Evolutionary conservation across 1,140 invertebrate genomes (phyloP), one percentile per base, ranked within the genome.

Genomic region (Bombyx mandarina): DNA sequence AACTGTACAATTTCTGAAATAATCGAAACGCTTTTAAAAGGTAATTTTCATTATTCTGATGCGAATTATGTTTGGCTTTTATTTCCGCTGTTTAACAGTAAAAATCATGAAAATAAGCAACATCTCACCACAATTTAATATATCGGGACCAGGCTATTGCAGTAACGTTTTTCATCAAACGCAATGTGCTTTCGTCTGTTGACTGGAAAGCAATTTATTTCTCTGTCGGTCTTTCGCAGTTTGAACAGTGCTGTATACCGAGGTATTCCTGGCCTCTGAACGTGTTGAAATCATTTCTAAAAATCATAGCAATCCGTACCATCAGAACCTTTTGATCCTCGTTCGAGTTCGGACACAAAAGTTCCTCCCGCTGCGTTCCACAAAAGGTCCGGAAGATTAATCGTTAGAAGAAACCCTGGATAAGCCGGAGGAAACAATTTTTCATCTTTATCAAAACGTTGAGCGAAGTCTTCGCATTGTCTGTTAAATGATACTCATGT

Each of bases 391-490:
- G 71, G 73, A 84, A 85, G 81, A 85, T 85, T 85, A 81, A 85
- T 85, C 77, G 81, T 77, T 70, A 63, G 66, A 73, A 75, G 77
- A 74, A 79, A 63, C 73, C 75, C 71, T 70, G 12, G 12, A 69
- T 76, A 82, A 77, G 74, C 75, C 68, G 62, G 54, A 66, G 68
- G 67, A 71, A 77, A 80, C 68, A 81, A 82, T 81, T 84, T 84
- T 82, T 84, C 79, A 84, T 84, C 70, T 82, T 82, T 82, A 84
- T 82, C 79, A 84, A 82, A 82, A 79, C 63, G 69, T 71, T 75
- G 62, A 35, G 26, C 26, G 26, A 35, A 35, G 26, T 35, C 26
- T 35, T 35, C 26, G 26, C 26, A 35, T 35, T 35, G 26, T 35
- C 26, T 35, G 26, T 35, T 35, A 35, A 35, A 35, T 35, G 26